Evolutionary conservation across 2,797 vertebrate species (phyloP), one percentile per base, ranked within the genome.

Genomic region (Poeciliopsis turneri): DNA sequence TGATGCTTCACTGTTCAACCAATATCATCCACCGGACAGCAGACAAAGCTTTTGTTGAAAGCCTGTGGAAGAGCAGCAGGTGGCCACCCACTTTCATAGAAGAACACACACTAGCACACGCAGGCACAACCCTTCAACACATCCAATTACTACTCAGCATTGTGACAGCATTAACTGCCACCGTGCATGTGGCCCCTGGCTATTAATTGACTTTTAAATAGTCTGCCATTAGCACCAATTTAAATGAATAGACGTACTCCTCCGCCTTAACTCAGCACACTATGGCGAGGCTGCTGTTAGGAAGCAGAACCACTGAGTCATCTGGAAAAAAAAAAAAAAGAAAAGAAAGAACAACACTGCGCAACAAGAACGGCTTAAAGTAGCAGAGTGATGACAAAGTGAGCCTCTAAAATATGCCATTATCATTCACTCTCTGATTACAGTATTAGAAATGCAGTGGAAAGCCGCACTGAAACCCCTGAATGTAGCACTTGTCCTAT

Each of bases 161-260:
- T 92, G 89, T 93, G 92, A 90, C 90, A 90, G 88, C 87, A 87
- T 92, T 93, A 92, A 92, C 88, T 86, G 86, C 89, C 87, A 91
- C 78, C 86, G 92, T 83, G 91, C 89, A 83, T 89, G 90, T 90
- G 91, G 90, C 93, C 92, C 88, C 80, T 83, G 73, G 91, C 88
- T 88, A 93, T 92, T 90, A 92, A 92, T 90, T 92, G 88, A 91
- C 91, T 92, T 92, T 92, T 93, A 94, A 94, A 93, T 91, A 89
- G 94, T 90, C 87, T 87, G 84, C 89, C 90, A 94, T 94, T 93
- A 94, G 87, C 86, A 91, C 88, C 93, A 92, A 88, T 94, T 92
- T 92, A 91, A 93, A 92, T 84, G 83, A 94, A 91, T 86, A 83
- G 86, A 90, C 84, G 88, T 86, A 79, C 89, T 92, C 84, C 88